These are phyloP conservation scores for Sturnira hondurensis DNA, from an alignment of 2,113 vertebrate species.

Conservation along the genomic window DNA sequence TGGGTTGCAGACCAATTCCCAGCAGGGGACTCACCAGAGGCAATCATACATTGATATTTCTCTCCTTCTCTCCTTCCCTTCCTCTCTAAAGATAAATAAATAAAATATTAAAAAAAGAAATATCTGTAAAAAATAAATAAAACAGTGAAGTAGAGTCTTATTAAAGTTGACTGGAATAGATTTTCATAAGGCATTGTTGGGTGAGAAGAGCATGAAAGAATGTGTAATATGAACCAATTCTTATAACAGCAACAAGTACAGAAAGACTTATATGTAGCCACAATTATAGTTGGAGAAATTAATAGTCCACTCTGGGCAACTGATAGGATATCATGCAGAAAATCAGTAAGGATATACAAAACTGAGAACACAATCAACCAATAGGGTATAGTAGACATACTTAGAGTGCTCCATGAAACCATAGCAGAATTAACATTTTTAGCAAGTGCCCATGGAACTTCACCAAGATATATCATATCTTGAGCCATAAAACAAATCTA, in stretches of 20 bases:
- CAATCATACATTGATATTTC: too few relatives aligned
- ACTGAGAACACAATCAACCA: neutral
- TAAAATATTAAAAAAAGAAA: too few relatives aligned
- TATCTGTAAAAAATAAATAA: too few relatives aligned
- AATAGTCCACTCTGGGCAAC: neutral
- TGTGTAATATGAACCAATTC: neutral
- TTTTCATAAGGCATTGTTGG: neutral
- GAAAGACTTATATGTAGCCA: neutral
- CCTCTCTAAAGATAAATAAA: too few relatives aligned
- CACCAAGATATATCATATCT: neutral
- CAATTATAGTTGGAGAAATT: neutral
- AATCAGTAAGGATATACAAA: neutral
- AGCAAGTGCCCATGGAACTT: neutral
- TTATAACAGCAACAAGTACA: neutral
- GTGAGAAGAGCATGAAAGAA: neutral
- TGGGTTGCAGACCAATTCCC: too few relatives aligned
- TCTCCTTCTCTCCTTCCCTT: too few relatives aligned
- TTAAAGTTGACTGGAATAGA: neutral
- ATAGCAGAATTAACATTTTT: neutral
- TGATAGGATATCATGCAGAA: neutral
- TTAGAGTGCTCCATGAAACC: neutral
- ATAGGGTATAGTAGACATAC: neutral
- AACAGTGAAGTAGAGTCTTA: neutral
- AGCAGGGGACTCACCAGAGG: too few relatives aligned
- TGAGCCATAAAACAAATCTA: neutral